A percentile compares a stretch with the other conserved stretches of the same genome.
Conservation (phyloP, 2,888 invertebrate genomes). For the Morinoia aosen region DNA sequence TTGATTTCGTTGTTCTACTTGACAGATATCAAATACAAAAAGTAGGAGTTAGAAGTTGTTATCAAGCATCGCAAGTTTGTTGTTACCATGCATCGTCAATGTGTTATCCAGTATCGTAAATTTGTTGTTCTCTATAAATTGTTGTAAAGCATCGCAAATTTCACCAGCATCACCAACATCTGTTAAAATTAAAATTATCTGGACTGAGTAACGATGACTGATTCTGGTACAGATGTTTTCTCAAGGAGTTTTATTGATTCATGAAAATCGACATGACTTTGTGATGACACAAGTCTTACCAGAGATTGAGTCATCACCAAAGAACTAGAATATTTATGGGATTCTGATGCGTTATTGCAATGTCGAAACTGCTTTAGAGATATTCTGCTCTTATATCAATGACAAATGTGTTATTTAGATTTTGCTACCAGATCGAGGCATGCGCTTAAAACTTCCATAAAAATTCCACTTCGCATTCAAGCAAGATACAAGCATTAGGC, state of each 20-base stretch:
- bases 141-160: too few species aligned
- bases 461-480: not conserved
- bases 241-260: not conserved
- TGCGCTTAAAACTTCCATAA: not conserved
- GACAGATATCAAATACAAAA: too few species aligned
- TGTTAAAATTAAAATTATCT: not conserved
- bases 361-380: too few species aligned
- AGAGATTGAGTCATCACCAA: not conserved
- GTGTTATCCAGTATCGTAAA: too few species aligned
- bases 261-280: not conserved
- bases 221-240: not conserved
- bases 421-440: not conserved
- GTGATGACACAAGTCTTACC: not conserved
- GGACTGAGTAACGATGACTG: too few species aligned
- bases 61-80: too few species aligned
- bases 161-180: not conserved
- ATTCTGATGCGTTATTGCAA: not conserved
- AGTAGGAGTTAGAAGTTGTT: too few species aligned
- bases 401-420: not conserved
- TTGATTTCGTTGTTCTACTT: too few species aligned
- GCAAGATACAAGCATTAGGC: not conserved
- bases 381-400: too few species aligned
- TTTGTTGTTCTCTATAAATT: too few species aligned
- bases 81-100: too few species aligned
- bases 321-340: not conserved